Conservation (phyloP, 2,888 invertebrate genomes). For the Achlya flavicornis region DNA sequence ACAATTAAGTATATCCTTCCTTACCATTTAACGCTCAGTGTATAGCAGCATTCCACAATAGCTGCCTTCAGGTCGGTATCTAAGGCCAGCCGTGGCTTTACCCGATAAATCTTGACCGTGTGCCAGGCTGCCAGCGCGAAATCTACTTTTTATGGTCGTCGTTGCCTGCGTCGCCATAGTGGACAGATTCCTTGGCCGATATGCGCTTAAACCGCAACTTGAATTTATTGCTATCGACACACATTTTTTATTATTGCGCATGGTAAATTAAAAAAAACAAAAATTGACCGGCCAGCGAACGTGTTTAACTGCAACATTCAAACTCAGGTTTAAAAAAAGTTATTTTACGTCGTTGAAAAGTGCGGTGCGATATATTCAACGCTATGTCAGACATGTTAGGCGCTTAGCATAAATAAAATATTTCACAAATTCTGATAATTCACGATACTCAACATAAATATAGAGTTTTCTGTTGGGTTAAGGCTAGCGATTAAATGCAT, state of each 20-base stretch:
- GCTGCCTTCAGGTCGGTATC: slow-evolving; percentile 51
- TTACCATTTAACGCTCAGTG: slow-evolving; percentile 24
- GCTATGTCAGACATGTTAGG: neutral
- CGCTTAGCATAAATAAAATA: neutral
- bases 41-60: slow-evolving; percentile 58
- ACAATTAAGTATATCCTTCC: slow-evolving; percentile 5
- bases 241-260: slow-evolving; percentile 40
- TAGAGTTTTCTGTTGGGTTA: slow-evolving; percentile 24
- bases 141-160: slow-evolving; percentile 71
- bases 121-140: slow-evolving; percentile 61
- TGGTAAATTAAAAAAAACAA: slow-evolving; percentile 28
- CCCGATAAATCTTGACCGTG: slow-evolving; percentile 70
- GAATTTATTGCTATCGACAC: slow-evolving; percentile 58
- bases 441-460: slow-evolving; percentile 30
- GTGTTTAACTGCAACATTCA: slow-evolving; percentile 12
- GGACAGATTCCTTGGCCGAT: slow-evolving; percentile 72
- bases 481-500: slow-evolving; percentile 24
- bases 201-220: slow-evolving; percentile 56
- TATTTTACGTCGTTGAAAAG: neutral
- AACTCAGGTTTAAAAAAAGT: neutral
- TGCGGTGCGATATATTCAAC: neutral
- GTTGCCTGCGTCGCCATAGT: slow-evolving; percentile 46
- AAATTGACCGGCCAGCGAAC: slow-evolving; percentile 22
- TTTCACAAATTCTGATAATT: slow-evolving; percentile 22
- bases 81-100: slow-evolving; percentile 54